phyloP scores from a whole-genome alignment of 2,113 vertebrate species.

The Merops nubicus region DNA sequence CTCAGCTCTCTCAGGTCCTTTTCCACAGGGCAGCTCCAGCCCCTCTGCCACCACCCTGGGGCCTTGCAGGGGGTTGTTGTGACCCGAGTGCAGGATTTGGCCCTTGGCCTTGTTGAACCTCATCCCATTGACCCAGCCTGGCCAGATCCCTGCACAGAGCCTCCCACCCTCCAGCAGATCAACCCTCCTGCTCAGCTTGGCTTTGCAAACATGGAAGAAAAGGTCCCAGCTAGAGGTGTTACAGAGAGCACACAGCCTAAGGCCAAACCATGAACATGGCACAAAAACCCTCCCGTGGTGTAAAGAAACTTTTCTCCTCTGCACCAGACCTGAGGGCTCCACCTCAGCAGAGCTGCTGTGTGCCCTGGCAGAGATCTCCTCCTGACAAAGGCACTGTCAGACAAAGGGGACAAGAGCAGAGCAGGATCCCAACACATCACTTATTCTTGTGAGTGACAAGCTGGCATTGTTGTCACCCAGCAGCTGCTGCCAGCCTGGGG shows the following conservation, averaged over 20 bases:
- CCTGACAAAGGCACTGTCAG: neutral
- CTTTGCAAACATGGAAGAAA: too few species aligned
- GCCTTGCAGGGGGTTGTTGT: neutral
- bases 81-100: neutral
- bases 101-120: neutral
- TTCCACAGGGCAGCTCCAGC: neutral
- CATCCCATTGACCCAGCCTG: neutral
- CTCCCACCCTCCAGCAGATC: neutral
- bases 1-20: neutral
- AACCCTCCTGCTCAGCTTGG: too few species aligned
- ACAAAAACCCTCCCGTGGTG: neutral
- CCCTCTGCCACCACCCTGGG: neutral
- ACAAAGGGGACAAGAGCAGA: neutral
- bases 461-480: neutral
- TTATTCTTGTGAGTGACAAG: neutral
- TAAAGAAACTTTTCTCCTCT: neutral
- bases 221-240: too few species aligned
- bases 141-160: neutral
- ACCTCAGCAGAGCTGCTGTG: rapidly evolving
- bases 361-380: neutral
- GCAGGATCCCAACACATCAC: neutral
- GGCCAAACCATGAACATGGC: neutral
- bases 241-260: rapidly evolving
- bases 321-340: neutral
- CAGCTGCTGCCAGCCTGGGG: neutral